phyloP scores from a whole-genome alignment of 2,888 invertebrate species.

The Epirrhoe tristata region DNA sequence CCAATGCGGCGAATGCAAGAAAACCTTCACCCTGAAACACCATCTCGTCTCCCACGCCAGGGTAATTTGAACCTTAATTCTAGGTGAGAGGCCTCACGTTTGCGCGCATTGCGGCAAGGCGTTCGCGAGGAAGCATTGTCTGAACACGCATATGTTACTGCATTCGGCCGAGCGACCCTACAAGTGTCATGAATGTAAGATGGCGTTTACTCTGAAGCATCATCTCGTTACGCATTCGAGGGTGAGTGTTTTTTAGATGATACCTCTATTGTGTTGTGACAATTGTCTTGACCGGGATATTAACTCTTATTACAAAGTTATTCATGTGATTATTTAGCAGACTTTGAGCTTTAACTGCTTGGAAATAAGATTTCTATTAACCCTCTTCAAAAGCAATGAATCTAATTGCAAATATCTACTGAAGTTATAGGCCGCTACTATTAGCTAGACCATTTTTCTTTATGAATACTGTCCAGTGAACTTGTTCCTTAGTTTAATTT shows the following conservation, averaged over 20 bases:
- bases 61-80: conserved; percentile 76
- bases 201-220: conserved; percentile 94
- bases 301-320: no score
- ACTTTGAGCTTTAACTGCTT: no score
- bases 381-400: no score
- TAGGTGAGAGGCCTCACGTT: conserved; percentile 91
- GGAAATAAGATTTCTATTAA: no score
- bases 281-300: neutral
- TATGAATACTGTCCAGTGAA: no score
- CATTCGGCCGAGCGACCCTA: conserved; percentile 93
- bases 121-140: conserved; percentile 93
- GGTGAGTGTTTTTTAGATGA: conserved; percentile 68
- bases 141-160: conserved; percentile 92
- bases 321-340: no score
- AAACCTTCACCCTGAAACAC: conserved; percentile 92
- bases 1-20: conserved; percentile 92
- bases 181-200: conserved; percentile 94
- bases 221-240: conserved; percentile 92
- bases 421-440: no score
- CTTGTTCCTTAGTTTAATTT: no score
- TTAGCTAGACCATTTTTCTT: no score
- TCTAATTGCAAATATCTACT: no score
- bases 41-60: conserved; percentile 91
- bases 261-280: neutral
- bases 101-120: conserved; percentile 93